Conservation (phyloP, 2,888 invertebrate species). For the Leucania comma region DNA sequence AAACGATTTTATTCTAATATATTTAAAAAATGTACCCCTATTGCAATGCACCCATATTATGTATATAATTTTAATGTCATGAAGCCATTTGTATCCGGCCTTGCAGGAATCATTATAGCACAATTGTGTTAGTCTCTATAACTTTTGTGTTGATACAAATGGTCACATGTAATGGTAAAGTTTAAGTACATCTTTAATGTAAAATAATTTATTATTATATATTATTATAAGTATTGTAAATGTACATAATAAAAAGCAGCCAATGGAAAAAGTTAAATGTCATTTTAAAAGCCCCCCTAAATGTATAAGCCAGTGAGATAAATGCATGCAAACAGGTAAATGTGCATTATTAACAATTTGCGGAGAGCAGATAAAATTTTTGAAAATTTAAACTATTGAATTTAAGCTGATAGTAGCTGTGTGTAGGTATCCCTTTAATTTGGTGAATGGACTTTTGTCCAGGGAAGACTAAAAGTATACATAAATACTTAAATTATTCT, state of each 20-base stretch:
- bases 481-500: slow-evolving; percentile 64
- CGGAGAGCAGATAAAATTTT: slow-evolving; percentile 79
- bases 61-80: slow-evolving; percentile 65
- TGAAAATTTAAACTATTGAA: slow-evolving; percentile 64
- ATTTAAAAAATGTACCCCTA: slow-evolving; percentile 71
- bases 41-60: slow-evolving; percentile 84
- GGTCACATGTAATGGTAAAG: slow-evolving; percentile 66
- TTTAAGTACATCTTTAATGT: slow-evolving; percentile 74
- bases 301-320: slow-evolving; percentile 84
- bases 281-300: slow-evolving; percentile 80
- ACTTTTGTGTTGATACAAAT: slow-evolving; percentile 59
- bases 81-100: slow-evolving; percentile 72
- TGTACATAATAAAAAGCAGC: slow-evolving; percentile 81
- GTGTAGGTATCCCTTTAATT: slow-evolving; percentile 59
- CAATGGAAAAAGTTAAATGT: slow-evolving; percentile 83
- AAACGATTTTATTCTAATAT: slow-evolving; percentile 60
- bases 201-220: slow-evolving; percentile 63
- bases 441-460: slow-evolving; percentile 72
- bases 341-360: slow-evolving; percentile 84
- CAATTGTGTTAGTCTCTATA: slow-evolving; percentile 11
- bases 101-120: slow-evolving; percentile 17
- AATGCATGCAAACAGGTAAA: slow-evolving; percentile 87
- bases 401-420: slow-evolving; percentile 61
- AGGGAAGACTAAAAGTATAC: slow-evolving; percentile 78
- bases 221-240: slow-evolving; percentile 64